These are phyloP conservation scores for Microcebus lehilahytsara DNA, from an alignment of 2,113 vertebrate species.

Conservation along the genomic window DNA sequence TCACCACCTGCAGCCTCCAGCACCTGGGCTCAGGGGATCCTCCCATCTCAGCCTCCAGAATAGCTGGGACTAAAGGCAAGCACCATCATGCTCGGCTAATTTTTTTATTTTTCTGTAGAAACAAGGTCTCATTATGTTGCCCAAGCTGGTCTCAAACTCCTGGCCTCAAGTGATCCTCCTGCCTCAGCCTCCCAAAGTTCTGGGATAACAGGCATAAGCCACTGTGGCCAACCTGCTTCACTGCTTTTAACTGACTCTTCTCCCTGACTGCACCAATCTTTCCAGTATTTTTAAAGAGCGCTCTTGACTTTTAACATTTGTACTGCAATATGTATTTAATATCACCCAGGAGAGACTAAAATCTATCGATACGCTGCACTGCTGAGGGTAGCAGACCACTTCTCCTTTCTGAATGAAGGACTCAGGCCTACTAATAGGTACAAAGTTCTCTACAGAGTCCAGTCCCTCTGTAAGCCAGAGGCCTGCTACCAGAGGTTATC, in stretches of 20 bases:
- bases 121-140: too few species aligned
- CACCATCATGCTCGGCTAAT: neutral
- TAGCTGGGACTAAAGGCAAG: neutral
- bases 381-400: neutral
- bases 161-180: too few species aligned
- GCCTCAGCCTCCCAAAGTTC: too few species aligned
- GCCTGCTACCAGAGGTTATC: neutral
- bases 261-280: neutral
- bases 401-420: neutral
- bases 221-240: neutral
- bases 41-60: neutral
- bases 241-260: neutral
- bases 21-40: too few species aligned
- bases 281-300: neutral
- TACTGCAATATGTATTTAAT: neutral
- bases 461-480: neutral
- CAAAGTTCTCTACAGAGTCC: conserved; percentile 23
- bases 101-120: neutral
- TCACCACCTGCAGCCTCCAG: too few species aligned
- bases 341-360: neutral
- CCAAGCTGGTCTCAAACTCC: too few species aligned
- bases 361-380: neutral
- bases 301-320: neutral
- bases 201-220: too few species aligned
- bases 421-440: neutral